Evolutionary conservation across 2,797 vertebrate genomes (phyloP).

Genomic region (Gadopsis bispinosus): DNA sequence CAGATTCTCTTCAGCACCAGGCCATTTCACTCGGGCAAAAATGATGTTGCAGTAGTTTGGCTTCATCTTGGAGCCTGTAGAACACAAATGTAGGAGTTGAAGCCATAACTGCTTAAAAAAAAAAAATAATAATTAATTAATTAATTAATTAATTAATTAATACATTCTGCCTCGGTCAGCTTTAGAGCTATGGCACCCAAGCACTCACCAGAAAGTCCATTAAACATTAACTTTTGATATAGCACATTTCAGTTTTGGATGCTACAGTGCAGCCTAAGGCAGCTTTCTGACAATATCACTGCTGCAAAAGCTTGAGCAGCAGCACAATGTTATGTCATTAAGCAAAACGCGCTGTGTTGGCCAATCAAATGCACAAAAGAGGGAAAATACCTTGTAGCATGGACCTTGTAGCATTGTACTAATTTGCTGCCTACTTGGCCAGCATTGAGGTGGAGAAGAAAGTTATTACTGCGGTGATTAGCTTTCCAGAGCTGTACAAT

Average conservation of each 20-base stretch:
- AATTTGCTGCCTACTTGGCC: slow-evolving; percentile 24
- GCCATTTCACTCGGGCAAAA: slow-evolving; percentile 19
- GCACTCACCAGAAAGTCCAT: slow-evolving; percentile 10
- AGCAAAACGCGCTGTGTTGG: slow-evolving; percentile 12
- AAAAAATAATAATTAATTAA: too few species aligned
- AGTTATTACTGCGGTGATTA: slow-evolving; percentile 39
- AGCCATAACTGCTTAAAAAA: background rate
- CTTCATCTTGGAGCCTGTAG: slow-evolving; percentile 48
- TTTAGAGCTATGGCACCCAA: background rate
- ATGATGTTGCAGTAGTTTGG: background rate
- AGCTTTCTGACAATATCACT: slow-evolving; percentile 7
- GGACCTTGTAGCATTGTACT: slow-evolving; percentile 8
- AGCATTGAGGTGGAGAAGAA: slow-evolving; percentile 21
- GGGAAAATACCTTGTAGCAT: background rate
- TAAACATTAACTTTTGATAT: background rate
- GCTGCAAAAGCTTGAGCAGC: slow-evolving; percentile 2
- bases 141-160: too few species aligned
- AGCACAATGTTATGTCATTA: slow-evolving; percentile 17
- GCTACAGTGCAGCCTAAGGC: slow-evolving; percentile 16
- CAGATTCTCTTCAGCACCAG: slow-evolving; percentile 17
- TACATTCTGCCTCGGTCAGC: background rate
- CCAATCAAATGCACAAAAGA: slow-evolving; percentile 1
- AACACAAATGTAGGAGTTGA: slow-evolving; percentile 41
- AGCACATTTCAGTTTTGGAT: slow-evolving; percentile 23
- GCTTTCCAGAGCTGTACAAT: slow-evolving; percentile 42